Base-by-base conservation (phyloP, 2,113 vertebrate species). In the Cololabis saira region DNA sequence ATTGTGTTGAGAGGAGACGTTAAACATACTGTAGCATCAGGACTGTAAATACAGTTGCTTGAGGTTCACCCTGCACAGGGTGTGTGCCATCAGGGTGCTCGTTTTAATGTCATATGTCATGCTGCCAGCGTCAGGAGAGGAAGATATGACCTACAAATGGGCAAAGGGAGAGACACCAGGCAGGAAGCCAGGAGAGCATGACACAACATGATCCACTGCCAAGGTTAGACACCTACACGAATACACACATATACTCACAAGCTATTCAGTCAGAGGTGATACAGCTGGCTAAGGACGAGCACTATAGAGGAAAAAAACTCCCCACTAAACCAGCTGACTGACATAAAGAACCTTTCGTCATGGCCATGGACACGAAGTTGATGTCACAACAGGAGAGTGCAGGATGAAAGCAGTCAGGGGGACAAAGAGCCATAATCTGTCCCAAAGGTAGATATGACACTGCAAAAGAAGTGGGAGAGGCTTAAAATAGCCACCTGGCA, bases 141-240 rank as follows among this genome's bases (percentile, higher is more conserved):
- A 63, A 50, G 52, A 81, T 60, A 21, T 80, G 80, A 79, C 78
- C 50, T 48, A 71, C 53, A 61, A 27, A 67, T 50, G 73, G 68
- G 72, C 74, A 51, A 59, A 70, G 19, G 68, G 57, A 67, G 44
- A 51, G 12, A 53, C 61, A 69, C 61, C 47, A 30, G 71, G 71
- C 37, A 42, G 53, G 12, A 69, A 51, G 59, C 54, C 63, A 59
- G 19, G 43, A 58, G 64, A 69, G 45, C 68, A 33, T 17, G 44
- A 47, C 65, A 53, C 40, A 61, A 61, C 52, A 44, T 21, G 58
- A 52, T 55, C 17, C 17, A 40, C 40, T 52, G 47, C 53, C 71
- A 79, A 65, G 67, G 63, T 50, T 64, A 44, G 30, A 76, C 42
- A 67, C 48, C 44, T 19, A 6, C 21, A 52, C 17, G 55, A 12